phyloP scores from a whole-genome alignment of 2,113 vertebrate species.

The Henicopernis longicauda region DNA sequence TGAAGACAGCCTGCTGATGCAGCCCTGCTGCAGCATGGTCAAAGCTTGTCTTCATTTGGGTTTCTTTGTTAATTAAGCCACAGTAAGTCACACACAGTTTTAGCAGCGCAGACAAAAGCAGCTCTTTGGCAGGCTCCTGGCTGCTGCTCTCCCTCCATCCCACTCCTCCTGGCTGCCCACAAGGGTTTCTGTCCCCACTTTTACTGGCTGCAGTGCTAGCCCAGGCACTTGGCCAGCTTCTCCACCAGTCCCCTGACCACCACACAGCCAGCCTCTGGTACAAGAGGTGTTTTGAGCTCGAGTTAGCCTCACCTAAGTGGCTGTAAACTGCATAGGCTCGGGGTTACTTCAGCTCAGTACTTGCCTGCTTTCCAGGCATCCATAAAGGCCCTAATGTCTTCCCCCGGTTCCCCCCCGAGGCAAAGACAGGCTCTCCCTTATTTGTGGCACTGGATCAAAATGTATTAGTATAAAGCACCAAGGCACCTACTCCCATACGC shows the following conservation, averaged over 20 bases:
- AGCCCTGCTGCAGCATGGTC: background rate
- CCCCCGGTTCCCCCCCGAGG: background rate
- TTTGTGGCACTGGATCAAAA: background rate
- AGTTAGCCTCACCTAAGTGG: background rate
- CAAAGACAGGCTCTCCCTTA: background rate
- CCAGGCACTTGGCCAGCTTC: background rate
- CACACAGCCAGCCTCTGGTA: background rate
- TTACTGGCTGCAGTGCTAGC: background rate
- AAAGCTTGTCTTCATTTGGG: background rate
- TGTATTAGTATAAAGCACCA: background rate
- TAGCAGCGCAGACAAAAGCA: background rate
- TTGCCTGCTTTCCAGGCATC: background rate
- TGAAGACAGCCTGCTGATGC: background rate
- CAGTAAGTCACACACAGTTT: background rate
- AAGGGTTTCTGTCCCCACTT: background rate
- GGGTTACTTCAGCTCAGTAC: background rate
- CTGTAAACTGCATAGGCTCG: background rate
- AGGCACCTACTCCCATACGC: background rate
- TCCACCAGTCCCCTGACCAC: background rate
- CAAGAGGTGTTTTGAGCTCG: background rate
- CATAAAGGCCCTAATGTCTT: background rate
- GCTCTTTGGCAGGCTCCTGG: background rate
- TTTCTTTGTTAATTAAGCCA: background rate
- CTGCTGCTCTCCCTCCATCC: background rate
- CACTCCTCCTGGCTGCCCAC: background rate